Percentiles rank a stretch among this genome's conserved stretches.
Conservation (phyloP, 1,140 invertebrate species). For the Rhyacophila brunnea region DNA sequence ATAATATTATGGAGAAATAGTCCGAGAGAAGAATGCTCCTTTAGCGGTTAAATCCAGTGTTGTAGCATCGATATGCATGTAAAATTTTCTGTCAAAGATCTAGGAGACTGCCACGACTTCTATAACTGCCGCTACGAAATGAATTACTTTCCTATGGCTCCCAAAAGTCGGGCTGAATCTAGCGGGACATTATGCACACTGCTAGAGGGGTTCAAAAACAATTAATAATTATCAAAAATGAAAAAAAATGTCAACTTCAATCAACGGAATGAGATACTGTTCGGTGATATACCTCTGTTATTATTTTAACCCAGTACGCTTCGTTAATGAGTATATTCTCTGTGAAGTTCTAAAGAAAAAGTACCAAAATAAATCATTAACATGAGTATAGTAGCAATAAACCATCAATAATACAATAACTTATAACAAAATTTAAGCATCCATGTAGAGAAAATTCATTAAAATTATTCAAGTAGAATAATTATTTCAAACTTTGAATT, state of each 20-base stretch:
- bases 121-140: constrained; percentile 30
- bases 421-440: too few relatives aligned
- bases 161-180: constrained; percentile 27
- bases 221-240: constrained; percentile 24
- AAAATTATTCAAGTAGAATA: too few relatives aligned
- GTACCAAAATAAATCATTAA: constrained; percentile 36
- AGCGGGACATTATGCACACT: constrained; percentile 54
- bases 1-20: too few relatives aligned
- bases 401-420: too few relatives aligned
- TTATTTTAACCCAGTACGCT: constrained; percentile 86
- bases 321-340: constrained; percentile 91
- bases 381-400: too few relatives aligned
- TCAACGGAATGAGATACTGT: constrained; percentile 29
- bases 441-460: too few relatives aligned
- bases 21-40: too few relatives aligned
- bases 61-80: not conserved
- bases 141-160: constrained; percentile 29
- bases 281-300: constrained; percentile 73
- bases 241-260: constrained; percentile 34
- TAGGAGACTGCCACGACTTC: constrained; percentile 29
- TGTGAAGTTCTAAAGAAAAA: constrained; percentile 82
- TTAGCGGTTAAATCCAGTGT: not conserved
- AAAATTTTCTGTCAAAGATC: constrained; percentile 8
- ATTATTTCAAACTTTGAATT: too few relatives aligned
- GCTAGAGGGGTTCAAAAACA: constrained; percentile 44